Evolutionary conservation across 2,113 vertebrate genomes (phyloP).

Genomic region (Actenoides lindsayi): DNA sequence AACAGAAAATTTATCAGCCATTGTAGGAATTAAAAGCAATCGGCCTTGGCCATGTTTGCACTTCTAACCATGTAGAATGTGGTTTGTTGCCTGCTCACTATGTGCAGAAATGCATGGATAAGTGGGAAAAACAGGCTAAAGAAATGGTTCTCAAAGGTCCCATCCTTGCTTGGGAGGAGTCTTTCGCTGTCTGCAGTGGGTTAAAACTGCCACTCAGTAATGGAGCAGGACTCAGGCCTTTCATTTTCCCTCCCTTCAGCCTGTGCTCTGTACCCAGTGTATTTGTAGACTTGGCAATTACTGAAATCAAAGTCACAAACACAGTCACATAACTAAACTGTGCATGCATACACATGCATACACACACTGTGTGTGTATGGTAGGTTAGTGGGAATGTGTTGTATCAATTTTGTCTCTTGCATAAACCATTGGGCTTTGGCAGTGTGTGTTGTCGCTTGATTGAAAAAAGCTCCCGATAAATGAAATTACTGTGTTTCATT

Average conservation of each 20-base stretch:
- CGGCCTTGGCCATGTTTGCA: background rate
- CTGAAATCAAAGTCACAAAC: background rate
- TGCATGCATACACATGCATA: too few species aligned
- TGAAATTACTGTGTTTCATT: constrained; percentile 3
- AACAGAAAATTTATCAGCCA: background rate
- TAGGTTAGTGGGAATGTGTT: background rate
- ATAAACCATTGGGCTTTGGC: background rate
- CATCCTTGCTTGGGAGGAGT: background rate
- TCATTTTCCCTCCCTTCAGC: background rate
- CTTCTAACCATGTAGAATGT: too few species aligned
- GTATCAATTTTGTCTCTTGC: background rate
- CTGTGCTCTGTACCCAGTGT: background rate
- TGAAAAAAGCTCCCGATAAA: constrained; percentile 21
- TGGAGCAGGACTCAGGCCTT: background rate
- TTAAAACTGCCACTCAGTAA: background rate
- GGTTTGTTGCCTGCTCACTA: background rate
- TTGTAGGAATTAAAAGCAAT: background rate
- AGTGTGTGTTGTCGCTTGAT: background rate
- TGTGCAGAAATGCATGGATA: background rate
- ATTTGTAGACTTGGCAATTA: background rate
- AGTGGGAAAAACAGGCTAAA: background rate
- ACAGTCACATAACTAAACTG: background rate
- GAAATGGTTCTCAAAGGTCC: background rate
- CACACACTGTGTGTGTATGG: background rate
- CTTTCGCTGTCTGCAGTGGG: background rate